Percentiles rank a stretch among this genome's conserved stretches.
These are phyloP conservation scores for Corythornis vintsioides DNA, from an alignment of 2,113 vertebrate species.

Conservation along the genomic window DNA sequence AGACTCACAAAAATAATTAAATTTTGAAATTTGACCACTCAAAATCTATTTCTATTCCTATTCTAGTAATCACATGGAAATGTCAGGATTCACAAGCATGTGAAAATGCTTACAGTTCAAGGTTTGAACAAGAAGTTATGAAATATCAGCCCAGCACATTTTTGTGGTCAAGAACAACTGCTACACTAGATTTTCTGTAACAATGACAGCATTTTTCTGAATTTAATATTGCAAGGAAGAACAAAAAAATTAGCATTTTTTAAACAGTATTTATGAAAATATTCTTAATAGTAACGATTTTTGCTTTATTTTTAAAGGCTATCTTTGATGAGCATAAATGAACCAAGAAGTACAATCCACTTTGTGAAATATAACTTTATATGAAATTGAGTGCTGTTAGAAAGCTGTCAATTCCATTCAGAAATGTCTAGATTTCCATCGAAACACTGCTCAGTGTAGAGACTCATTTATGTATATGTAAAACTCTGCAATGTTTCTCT, in stretches of 20 bases:
- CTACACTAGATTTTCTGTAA: neutral
- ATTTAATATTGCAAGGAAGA: neutral
- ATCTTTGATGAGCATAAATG: neutral
- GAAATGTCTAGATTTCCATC: neutral
- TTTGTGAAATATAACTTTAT: neutral
- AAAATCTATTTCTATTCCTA: slow-evolving; percentile 3
- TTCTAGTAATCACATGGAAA: neutral
- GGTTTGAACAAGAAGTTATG: neutral
- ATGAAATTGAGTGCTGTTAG: neutral
- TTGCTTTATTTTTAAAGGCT: neutral
- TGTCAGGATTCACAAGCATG: neutral
- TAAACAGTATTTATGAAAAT: neutral
- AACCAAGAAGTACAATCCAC: neutral
- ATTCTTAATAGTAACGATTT: neutral
- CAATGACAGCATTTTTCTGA: neutral
- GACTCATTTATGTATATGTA: neutral
- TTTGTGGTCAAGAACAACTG: neutral
- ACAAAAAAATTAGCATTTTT: neutral
- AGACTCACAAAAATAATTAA: neutral
- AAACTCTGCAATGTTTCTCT: neutral
- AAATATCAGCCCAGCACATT: neutral
- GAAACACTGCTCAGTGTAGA: neutral
- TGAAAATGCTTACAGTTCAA: neutral
- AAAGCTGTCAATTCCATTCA: neutral
- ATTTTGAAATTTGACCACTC: neutral